Evolutionary conservation across 37 sponge, comb jelly and placozoan genomes (phyloP).

Genomic region (Halichondria panicea): DNA sequence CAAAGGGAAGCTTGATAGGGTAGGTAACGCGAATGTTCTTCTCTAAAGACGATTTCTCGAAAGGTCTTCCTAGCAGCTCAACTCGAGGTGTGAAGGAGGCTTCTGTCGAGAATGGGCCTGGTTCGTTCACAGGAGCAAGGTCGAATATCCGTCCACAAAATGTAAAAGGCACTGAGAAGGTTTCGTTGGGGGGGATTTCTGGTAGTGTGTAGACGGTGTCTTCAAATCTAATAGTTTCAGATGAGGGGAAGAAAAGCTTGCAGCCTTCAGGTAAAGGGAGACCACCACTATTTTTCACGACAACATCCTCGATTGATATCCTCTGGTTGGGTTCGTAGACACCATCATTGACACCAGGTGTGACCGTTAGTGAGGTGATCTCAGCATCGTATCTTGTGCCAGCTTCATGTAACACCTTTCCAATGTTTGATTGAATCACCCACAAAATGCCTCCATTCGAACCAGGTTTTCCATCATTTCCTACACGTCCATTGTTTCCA

Average conservation of each 20-base stretch:
- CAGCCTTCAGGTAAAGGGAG: slow-evolving; percentile 73
- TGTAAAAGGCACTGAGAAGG: slow-evolving; percentile 42
- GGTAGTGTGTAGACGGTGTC: slow-evolving; percentile 51
- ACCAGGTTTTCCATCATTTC: slow-evolving; percentile 42
- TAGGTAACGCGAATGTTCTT: slow-evolving; percentile 61
- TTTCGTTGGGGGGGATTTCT: slow-evolving; percentile 28
- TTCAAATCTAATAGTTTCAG: slow-evolving; percentile 74
- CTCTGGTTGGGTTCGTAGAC: slow-evolving; percentile 66
- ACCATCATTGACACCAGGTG: slow-evolving; percentile 15
- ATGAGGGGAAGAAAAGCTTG: slow-evolving; percentile 53
- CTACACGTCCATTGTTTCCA: slow-evolving; percentile 18
- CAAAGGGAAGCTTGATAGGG: slow-evolving; percentile 61
- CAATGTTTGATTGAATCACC: slow-evolving; percentile 24
- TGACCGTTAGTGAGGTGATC: slow-evolving; percentile 16
- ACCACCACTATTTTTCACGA: slow-evolving; percentile 52
- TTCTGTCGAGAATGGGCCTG: slow-evolving; percentile 52
- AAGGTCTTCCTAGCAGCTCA: slow-evolving; percentile 66
- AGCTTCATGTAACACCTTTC: slow-evolving; percentile 8
- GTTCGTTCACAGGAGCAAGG: slow-evolving; percentile 66
- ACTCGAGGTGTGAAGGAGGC: slow-evolving; percentile 56
- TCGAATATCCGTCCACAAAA: slow-evolving; percentile 78
- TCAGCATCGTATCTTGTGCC: slow-evolving; percentile 46
- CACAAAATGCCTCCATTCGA: slow-evolving; percentile 50
- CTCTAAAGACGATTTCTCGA: slow-evolving; percentile 44
- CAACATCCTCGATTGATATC: slow-evolving; percentile 32